Percentiles rank a stretch among this genome's conserved stretches.
Conservation (phyloP, 2,797 vertebrate species). For the Gambelia wislizenii region DNA sequence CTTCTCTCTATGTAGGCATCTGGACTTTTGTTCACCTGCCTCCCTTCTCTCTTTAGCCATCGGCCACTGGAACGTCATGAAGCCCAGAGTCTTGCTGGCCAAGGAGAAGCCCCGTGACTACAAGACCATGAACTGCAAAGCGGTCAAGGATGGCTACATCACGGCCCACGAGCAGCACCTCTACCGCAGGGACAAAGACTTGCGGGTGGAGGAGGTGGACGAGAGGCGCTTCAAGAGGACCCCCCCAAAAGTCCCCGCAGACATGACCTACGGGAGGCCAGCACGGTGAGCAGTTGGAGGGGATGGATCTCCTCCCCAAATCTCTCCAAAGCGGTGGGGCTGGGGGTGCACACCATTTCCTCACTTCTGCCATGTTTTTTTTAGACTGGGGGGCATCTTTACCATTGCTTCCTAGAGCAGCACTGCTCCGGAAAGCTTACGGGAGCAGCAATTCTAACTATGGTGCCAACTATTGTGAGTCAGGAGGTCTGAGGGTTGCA, state of each 20-base stretch:
- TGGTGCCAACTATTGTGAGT: too few species aligned
- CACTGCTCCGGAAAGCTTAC: too few species aligned
- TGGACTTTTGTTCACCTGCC: background rate
- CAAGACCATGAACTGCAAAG: constrained; percentile 78
- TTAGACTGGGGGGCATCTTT: too few species aligned
- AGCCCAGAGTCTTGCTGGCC: constrained; percentile 49
- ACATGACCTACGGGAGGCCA: constrained; percentile 76
- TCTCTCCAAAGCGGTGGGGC: background rate
- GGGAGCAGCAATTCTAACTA: too few species aligned
- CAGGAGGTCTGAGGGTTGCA: too few species aligned
- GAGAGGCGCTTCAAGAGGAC: constrained; percentile 42
- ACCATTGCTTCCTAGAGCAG: too few species aligned
- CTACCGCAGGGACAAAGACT: constrained; percentile 78
- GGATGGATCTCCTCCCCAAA: too few species aligned
- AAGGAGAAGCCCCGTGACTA: constrained; percentile 75
- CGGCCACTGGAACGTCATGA: constrained; percentile 79
- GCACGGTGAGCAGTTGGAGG: constrained; percentile 75
- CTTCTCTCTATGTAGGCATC: background rate
- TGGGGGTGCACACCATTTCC: too few species aligned
- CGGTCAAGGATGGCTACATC: constrained; percentile 79
- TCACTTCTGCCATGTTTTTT: too few species aligned
- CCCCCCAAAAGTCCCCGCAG: constrained; percentile 59
- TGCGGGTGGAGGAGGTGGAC: constrained; percentile 49
- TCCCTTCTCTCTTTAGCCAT: constrained; percentile 76
- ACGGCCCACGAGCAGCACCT: constrained; percentile 78